These are phyloP conservation scores for Ormyrus pomaceus DNA, from an alignment of 2,888 invertebrate species.

Conservation along the genomic window DNA sequence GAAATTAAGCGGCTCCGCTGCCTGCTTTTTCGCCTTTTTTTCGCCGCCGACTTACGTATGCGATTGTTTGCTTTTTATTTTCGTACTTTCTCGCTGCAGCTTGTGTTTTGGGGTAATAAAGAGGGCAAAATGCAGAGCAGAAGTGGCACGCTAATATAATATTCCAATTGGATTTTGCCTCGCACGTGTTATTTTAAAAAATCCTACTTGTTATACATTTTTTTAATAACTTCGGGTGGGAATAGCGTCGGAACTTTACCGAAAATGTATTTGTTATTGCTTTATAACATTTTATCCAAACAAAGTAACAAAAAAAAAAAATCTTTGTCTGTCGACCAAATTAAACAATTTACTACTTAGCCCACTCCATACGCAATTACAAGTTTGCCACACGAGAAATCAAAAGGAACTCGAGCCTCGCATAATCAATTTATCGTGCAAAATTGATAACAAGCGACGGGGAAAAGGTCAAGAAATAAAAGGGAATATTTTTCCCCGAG, in stretches of 20 bases:
- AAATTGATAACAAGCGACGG: constrained; percentile 52
- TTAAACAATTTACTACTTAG: no score
- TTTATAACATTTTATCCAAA: no score
- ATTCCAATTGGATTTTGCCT: neutral
- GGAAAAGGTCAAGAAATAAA: constrained; percentile 18
- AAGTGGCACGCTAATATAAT: neutral
- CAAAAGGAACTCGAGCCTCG: constrained; percentile 10
- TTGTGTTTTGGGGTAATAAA: neutral
- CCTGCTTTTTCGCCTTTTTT: neutral
- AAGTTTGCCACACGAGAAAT: constrained; percentile 18
- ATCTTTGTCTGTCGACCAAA: no score
- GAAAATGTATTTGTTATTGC: no score
- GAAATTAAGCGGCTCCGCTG: constrained; percentile 11
- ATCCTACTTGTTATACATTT: no score
- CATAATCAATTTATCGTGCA: constrained; percentile 52
- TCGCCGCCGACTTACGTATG: neutral
- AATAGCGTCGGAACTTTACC: no score
- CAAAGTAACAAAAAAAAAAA: no score
- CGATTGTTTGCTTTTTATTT: constrained; percentile 18
- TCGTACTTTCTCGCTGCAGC: neutral
- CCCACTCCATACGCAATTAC: no score
- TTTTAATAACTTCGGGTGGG: no score
- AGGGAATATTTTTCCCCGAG: constrained; percentile 49
- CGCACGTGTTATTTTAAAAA: no score
- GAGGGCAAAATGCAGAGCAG: no score